Conservation (phyloP, 1,140 invertebrate species). For the Daktulosphaira vitifoliae region DNA sequence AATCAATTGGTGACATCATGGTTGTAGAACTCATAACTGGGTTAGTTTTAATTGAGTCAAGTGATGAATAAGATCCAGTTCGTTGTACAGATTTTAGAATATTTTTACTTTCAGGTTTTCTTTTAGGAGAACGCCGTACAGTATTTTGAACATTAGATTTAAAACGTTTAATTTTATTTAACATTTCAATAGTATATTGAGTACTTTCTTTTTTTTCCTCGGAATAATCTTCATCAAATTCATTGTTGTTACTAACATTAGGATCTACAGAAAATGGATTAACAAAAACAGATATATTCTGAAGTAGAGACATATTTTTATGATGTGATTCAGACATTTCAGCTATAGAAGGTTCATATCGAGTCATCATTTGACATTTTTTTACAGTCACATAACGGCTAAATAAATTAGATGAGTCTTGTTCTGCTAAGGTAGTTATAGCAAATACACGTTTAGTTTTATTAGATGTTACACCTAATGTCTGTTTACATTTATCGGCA, state of each 20-base stretch:
- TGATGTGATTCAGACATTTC: conserved; percentile 40
- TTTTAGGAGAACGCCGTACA: conserved; percentile 22
- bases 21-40: conserved; percentile 35
- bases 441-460: conserved; percentile 30
- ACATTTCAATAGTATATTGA: conserved; percentile 23
- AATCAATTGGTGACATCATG: conserved; percentile 38
- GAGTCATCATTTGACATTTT: conserved; percentile 32
- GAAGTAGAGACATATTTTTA: conserved; percentile 46
- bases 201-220: conserved; percentile 37
- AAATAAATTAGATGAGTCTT: conserved; percentile 28
- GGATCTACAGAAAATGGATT: conserved; percentile 47
- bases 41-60: conserved; percentile 35
- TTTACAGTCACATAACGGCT: conserved; percentile 27
- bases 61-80: conserved; percentile 38
- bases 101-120: conserved; percentile 31
- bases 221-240: conserved; percentile 40
- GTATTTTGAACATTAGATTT: conserved; percentile 30
- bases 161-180: conserved; percentile 26
- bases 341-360: conserved; percentile 25
- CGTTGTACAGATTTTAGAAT: conserved; percentile 30
- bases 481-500: conserved; percentile 30
- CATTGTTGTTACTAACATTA: conserved; percentile 38
- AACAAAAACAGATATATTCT: conserved; percentile 50
- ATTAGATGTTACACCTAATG: background rate
- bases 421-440: conserved; percentile 35